Evolutionary conservation across 1,140 invertebrate genomes (phyloP), one percentile per base, ranked within the genome.

Genomic region (Drosophila leontia): DNA sequence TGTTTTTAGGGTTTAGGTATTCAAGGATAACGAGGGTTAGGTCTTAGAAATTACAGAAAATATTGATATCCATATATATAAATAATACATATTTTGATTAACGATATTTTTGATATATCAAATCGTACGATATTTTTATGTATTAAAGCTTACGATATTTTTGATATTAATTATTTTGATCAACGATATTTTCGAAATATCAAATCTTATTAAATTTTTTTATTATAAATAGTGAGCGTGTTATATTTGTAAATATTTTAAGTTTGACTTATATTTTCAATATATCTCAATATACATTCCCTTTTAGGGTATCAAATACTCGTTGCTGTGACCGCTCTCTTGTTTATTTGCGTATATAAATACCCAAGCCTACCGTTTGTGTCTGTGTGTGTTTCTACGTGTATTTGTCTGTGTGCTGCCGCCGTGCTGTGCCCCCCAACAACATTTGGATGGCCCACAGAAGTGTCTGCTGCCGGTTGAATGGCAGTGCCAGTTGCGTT

Each of bases 391-490:
- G 58, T 67, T 29, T 29, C 26, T 29, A 29, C 6, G 35, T 67
- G 61, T 57, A 45, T 68, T 15, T 59, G 42, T 58, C 15, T 48
- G 50, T 51, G 29, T 51, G 50, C 5, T 32, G 48, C 48, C 48
- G 48, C 15, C 48, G 5, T 50, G 48, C 62, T 37, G 53, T 34
- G 50, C 9, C 37, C 15, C 41, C 19, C 41, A 37, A 53, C 63
- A 77, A 56, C 75, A 58, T 77, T 77, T 82, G 75, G 83, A 86
- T 78, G 71, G 71, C 77, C 64, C 83, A 86, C 71, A 83, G 76
- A 87, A 87, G 83, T 86, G 83, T 86, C 83, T 86, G 67, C 32
- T 83, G 72, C 39, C 70, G 70, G 68, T 58, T 77, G 75, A 77
- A 77, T 87, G 82, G 70, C 79, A 82, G 78, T 86, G 75, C 69